Evolutionary conservation across 2,797 vertebrate species (phyloP).

Genomic region (Pogonophryne albipinna): DNA sequence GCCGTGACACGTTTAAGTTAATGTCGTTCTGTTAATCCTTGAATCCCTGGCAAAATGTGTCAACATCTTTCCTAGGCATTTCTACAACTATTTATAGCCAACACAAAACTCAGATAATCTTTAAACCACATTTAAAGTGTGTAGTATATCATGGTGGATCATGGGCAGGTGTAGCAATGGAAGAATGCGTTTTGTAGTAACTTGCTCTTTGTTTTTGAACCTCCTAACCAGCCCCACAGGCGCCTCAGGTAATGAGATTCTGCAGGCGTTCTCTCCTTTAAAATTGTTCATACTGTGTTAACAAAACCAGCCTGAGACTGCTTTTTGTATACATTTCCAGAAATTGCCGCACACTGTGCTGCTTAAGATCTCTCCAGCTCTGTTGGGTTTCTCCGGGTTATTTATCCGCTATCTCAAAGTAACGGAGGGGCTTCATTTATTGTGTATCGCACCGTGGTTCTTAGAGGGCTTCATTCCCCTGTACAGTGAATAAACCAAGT

Average conservation of each 20-base stretch:
- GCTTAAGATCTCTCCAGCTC: slow-evolving; percentile 44
- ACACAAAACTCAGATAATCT: background rate
- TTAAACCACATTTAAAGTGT: background rate
- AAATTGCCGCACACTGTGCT: slow-evolving; percentile 45
- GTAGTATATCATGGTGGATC: background rate
- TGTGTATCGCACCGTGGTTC: slow-evolving; percentile 21
- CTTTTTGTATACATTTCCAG: slow-evolving; percentile 44
- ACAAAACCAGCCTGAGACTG: slow-evolving; percentile 34
- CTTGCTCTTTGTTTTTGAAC: slow-evolving; percentile 22
- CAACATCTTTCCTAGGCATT: background rate
- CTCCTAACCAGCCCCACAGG: slow-evolving; percentile 33
- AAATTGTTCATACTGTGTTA: slow-evolving; percentile 35
- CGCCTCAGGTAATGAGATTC: slow-evolving; percentile 23
- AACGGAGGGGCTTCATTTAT: slow-evolving; percentile 14
- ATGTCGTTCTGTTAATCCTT: background rate
- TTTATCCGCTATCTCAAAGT: slow-evolving; percentile 59
- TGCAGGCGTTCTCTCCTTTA: slow-evolving; percentile 40
- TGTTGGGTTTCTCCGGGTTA: slow-evolving; percentile 54
- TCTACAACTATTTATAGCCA: slow-evolving; percentile 1
- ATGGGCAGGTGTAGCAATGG: slow-evolving; percentile 2
- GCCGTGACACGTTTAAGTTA: no score
- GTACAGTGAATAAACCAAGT: slow-evolving; percentile 16
- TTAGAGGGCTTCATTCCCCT: slow-evolving; percentile 32
- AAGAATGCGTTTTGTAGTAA: background rate
- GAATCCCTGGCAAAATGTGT: no score